Percentiles rank a stretch among this genome's conserved stretches.
These are phyloP conservation scores for Epinotia nisella DNA, from an alignment of 2,888 invertebrate genomes.

Conservation along the genomic window DNA sequence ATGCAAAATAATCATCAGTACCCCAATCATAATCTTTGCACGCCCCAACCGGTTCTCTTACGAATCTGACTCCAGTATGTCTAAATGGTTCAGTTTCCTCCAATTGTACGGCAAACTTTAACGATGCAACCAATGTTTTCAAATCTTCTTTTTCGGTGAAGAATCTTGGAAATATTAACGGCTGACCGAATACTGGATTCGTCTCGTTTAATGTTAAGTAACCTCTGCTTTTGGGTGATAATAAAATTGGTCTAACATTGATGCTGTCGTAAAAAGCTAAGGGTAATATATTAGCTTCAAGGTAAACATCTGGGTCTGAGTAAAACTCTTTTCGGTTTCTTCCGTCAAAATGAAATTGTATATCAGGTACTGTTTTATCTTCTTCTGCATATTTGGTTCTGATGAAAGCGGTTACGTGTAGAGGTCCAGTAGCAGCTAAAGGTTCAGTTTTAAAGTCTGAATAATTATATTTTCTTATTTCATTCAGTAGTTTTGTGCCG, in stretches of 20 bases:
- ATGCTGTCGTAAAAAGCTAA: conserved; percentile 86
- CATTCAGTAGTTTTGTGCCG: conserved; percentile 63
- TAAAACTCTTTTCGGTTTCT: conserved; percentile 82
- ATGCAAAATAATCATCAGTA: conserved; percentile 87
- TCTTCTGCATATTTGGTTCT: conserved; percentile 83
- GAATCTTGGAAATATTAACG: conserved; percentile 88
- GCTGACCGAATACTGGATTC: conserved; percentile 88
- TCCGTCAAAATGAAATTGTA: conserved; percentile 87
- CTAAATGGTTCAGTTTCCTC: conserved; percentile 84
- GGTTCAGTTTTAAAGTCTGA: conserved; percentile 67
- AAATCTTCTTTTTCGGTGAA: conserved; percentile 86
- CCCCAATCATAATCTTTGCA: conserved; percentile 84
- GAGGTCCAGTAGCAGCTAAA: conserved; percentile 81
- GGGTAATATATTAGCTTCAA: conserved; percentile 76
- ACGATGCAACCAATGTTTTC: conserved; percentile 84
- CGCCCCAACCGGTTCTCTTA: conserved; percentile 82
- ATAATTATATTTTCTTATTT: conserved; percentile 69
- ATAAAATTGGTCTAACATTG: conserved; percentile 85
- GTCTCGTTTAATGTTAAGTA: conserved; percentile 85
- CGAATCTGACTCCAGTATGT: conserved; percentile 81
- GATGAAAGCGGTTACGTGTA: conserved; percentile 85
- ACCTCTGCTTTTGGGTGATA: conserved; percentile 86
- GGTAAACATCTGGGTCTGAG: conserved; percentile 80
- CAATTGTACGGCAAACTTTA: conserved; percentile 83
- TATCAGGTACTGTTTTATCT: conserved; percentile 83